These are phyloP conservation scores for Python bivittatus DNA, from an alignment of 2,113 vertebrate species.

Conservation along the genomic window DNA sequence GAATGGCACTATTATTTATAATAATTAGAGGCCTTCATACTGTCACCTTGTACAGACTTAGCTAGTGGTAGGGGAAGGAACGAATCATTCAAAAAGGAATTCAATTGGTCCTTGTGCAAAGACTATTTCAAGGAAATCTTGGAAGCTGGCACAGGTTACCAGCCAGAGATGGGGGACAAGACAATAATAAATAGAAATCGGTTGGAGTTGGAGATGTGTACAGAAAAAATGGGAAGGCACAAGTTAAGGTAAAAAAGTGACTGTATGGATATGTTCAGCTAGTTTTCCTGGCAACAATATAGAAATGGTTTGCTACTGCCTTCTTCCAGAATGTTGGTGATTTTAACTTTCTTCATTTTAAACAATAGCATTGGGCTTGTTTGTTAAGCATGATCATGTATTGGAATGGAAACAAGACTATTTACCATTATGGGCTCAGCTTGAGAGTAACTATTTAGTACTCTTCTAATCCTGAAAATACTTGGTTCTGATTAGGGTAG, in stretches of 20 bases:
- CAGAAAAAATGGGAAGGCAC: background rate
- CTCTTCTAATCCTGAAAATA: background rate
- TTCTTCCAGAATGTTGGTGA: too few species aligned
- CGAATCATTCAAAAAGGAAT: background rate
- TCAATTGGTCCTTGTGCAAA: background rate
- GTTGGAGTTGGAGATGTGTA: background rate
- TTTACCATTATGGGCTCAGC: background rate
- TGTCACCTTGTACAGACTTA: background rate
- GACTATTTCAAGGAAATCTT: background rate
- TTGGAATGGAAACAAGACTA: background rate
- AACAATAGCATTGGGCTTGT: background rate
- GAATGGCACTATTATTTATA: background rate
- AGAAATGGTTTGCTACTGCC: background rate
- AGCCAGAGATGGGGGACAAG: background rate
- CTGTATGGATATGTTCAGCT: background rate
- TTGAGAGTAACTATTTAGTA: background rate
- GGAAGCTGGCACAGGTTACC: background rate
- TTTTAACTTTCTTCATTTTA: background rate
- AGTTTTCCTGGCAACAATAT: background rate
- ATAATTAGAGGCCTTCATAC: background rate
- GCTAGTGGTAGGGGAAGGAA: background rate
- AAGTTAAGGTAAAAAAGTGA: background rate
- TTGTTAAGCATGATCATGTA: background rate
- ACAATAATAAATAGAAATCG: background rate
- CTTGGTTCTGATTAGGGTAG: background rate